These are phyloP conservation scores for Speoplatyrhinus poulsoni DNA, from an alignment of 2,113 vertebrate genomes.

Conservation along the genomic window DNA sequence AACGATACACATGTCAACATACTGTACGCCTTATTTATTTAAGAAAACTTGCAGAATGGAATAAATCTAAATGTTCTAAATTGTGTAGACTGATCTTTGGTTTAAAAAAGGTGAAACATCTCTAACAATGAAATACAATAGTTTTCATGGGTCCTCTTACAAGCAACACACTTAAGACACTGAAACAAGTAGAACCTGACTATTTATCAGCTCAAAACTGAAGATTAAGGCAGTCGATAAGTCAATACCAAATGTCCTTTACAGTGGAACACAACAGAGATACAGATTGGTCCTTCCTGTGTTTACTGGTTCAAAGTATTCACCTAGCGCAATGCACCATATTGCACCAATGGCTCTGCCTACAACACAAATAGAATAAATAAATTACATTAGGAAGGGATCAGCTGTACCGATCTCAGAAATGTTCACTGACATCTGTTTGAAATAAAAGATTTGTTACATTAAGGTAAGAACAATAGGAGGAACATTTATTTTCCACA, in stretches of 20 bases:
- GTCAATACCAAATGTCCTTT: too few species aligned
- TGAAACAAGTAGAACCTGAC: too few species aligned
- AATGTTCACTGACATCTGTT: slow-evolving; percentile 15
- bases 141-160: too few species aligned
- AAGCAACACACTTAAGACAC: too few species aligned
- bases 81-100: too few species aligned
- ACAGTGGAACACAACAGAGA: slow-evolving; percentile 6
- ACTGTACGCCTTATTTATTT: background rate
- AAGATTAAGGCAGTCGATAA: too few species aligned
- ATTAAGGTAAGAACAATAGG: background rate
- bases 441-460: slow-evolving; percentile 4
- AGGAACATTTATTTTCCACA: background rate
- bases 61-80: too few species aligned
- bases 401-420: slow-evolving; percentile 21
- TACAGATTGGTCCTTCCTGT: slow-evolving; percentile 41
- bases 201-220: too few species aligned
- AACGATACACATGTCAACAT: too few species aligned
- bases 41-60: background rate
- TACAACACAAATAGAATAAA: slow-evolving; percentile 5
- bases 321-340: slow-evolving; percentile 13
- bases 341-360: background rate
- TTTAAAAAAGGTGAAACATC: too few species aligned
- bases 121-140: too few species aligned
- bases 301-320: slow-evolving; percentile 9
- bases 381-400: slow-evolving; percentile 20